Evolutionary conservation across 2,797 vertebrate genomes (phyloP).

Genomic region (Podarcis lilfordi): DNA sequence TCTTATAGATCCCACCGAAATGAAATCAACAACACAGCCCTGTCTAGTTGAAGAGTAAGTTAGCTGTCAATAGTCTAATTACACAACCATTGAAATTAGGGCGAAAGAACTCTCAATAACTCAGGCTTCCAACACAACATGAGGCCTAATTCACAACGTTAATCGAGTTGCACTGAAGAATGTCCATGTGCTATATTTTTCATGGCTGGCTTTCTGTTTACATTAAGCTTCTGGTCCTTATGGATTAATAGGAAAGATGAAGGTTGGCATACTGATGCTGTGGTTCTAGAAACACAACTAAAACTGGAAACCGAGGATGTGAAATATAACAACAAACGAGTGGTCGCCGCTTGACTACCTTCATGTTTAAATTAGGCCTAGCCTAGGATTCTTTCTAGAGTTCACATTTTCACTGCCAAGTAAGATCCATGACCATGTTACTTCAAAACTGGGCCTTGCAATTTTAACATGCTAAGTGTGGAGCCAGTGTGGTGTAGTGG

Average conservation of each 20-base stretch:
- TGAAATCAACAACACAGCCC: background rate
- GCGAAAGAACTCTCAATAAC: background rate
- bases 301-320: background rate
- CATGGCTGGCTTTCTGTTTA: background rate
- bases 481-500: no score
- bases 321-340: background rate
- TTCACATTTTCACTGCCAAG: background rate
- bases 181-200: background rate
- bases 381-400: background rate
- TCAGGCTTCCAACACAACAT: background rate
- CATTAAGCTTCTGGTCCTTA: background rate
- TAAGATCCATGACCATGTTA: background rate
- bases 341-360: background rate
- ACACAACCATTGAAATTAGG: background rate
- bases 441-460: background rate
- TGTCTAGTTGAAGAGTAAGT: background rate
- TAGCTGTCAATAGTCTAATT: background rate
- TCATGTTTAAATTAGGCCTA: conserved; percentile 2
- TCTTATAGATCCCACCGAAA: background rate
- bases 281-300: background rate
- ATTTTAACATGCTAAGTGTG: background rate
- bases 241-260: background rate
- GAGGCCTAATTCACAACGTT: background rate
- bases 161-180: background rate
- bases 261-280: background rate